These are phyloP conservation scores for Prolemur simus DNA, from an alignment of 2,113 vertebrate species.

Conservation along the genomic window DNA sequence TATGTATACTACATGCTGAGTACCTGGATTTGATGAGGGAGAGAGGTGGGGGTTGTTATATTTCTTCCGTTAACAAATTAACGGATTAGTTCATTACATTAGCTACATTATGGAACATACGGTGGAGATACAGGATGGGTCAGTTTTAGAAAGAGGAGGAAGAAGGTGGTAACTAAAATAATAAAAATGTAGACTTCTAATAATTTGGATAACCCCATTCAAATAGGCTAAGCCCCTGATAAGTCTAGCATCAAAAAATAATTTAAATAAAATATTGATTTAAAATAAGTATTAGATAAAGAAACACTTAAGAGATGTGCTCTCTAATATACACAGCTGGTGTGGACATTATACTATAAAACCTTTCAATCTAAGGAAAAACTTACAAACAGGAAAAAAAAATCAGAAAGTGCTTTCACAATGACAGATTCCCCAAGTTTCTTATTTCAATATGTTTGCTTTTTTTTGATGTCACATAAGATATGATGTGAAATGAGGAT, in stretches of 20 bases:
- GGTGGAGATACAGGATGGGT: background rate
- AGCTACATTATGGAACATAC: background rate
- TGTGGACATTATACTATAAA: background rate
- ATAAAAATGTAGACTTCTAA: background rate
- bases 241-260: conserved; percentile 8
- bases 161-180: background rate
- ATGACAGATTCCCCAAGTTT: background rate
- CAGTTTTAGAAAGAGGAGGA: background rate
- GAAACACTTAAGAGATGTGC: background rate
- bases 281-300: background rate
- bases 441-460: background rate
- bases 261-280: background rate
- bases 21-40: background rate
- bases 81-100: background rate
- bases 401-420: background rate
- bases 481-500: background rate
- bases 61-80: background rate
- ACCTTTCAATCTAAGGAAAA: background rate
- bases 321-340: background rate
- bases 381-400: background rate
- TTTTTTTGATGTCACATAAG: background rate
- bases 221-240: background rate
- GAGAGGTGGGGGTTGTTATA: background rate
- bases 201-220: background rate
- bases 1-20: background rate